phyloP scores from a whole-genome alignment of 2,797 vertebrate genomes.

The Ammospiza maritima region DNA sequence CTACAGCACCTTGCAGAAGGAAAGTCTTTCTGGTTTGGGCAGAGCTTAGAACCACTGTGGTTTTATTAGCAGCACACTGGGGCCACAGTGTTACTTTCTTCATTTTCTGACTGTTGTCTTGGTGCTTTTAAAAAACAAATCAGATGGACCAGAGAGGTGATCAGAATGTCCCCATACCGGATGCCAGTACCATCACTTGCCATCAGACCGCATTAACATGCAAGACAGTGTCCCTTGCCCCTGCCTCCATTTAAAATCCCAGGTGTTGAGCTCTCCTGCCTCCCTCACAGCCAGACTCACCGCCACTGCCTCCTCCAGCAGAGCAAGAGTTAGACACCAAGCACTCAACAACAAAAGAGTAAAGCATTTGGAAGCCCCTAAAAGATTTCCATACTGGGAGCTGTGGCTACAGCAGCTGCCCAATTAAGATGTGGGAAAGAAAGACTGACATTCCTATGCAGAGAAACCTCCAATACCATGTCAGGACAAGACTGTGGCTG shows the following conservation, averaged over 20 bases:
- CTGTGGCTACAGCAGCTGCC: background rate
- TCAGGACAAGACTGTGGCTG: background rate
- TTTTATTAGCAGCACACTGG: background rate
- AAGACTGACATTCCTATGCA: background rate
- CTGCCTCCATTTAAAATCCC: background rate
- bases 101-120: background rate
- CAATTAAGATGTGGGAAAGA: background rate
- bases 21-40: background rate
- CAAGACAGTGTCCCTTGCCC: background rate
- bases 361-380: background rate
- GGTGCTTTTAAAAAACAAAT: background rate
- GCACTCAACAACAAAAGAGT: background rate
- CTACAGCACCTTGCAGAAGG: background rate
- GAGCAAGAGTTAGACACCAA: background rate
- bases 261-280: background rate
- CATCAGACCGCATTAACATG: background rate
- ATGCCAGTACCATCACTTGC: background rate
- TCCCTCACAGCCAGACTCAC: background rate
- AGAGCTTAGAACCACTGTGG: background rate
- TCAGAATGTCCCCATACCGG: background rate
- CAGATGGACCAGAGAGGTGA: background rate
- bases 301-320: background rate
- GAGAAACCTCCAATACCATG: fast-evolving
- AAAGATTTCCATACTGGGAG: background rate
- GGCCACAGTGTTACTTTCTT: background rate